Conservation (phyloP, 2,113 vertebrate genomes). For the Sorex fumeus region DNA sequence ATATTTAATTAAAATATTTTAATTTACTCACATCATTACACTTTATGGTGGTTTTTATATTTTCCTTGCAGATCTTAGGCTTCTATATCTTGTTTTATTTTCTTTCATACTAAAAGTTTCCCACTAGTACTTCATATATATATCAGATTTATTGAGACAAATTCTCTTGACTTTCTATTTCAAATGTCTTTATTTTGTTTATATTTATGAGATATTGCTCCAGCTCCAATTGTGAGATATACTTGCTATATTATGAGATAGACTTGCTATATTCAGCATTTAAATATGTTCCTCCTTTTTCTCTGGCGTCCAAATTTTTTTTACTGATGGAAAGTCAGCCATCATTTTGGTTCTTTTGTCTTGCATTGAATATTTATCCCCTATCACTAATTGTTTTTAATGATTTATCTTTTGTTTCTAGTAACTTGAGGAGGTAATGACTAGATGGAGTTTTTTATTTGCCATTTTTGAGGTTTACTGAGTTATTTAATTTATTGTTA, state of each 20-base stretch:
- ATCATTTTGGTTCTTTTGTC: constrained; percentile 3
- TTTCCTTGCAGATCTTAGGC: too few species aligned
- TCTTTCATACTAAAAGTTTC: too few species aligned
- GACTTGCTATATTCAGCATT: constrained; percentile 1
- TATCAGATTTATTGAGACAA: too few species aligned
- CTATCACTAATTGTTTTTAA: not conserved
- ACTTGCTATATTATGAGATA: constrained; percentile 7
- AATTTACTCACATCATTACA: too few species aligned
- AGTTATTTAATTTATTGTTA: not conserved
- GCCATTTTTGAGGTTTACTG: not conserved
- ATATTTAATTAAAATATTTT: too few species aligned
- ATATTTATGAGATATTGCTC: not conserved
- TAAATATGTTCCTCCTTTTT: not conserved
- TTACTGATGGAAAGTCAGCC: not conserved
- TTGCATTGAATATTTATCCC: not conserved
- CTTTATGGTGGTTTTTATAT: too few species aligned
- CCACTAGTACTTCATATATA: too few species aligned
- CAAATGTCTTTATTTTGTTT: too few species aligned
- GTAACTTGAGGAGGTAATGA: not conserved
- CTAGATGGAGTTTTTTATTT: not conserved
- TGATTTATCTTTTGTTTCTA: not conserved
- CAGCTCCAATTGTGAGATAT: too few species aligned
- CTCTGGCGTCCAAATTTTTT: not conserved
- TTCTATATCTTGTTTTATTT: too few species aligned
- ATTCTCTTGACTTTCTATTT: too few species aligned